These are phyloP conservation scores for Manis pentadactyla DNA, from an alignment of 2,797 vertebrate genomes.

Conservation along the genomic window DNA sequence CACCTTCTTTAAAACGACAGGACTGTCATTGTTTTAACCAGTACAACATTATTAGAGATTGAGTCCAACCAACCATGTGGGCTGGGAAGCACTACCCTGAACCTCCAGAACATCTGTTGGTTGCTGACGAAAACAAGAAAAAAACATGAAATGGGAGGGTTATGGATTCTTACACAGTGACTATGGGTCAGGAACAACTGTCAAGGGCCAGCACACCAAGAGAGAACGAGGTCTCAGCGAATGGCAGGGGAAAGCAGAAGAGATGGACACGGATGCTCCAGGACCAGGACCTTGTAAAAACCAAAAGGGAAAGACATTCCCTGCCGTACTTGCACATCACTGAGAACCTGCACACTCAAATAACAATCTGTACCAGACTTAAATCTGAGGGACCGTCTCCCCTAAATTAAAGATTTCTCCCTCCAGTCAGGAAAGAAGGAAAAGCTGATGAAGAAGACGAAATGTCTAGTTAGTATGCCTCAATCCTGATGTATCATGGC, in stretches of 20 bases:
- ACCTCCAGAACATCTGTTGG: background rate
- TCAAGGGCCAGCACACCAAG: background rate
- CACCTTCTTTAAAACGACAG: background rate
- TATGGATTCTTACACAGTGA: no score
- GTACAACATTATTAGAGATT: background rate
- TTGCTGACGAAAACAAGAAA: background rate
- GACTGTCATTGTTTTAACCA: background rate
- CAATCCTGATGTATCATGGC: background rate
- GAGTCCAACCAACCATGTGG: background rate
- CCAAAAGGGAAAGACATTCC: background rate
- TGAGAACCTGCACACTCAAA: background rate
- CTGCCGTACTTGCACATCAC: background rate
- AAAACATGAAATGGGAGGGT: background rate
- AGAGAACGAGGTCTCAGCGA: background rate
- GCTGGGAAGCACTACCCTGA: background rate
- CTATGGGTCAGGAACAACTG: background rate
- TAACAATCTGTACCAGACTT: background rate
- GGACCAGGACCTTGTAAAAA: background rate
- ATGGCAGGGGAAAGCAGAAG: background rate
- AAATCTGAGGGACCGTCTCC: background rate
- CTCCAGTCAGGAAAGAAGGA: background rate
- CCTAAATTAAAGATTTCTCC: background rate
- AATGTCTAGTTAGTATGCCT: background rate
- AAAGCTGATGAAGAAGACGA: background rate
- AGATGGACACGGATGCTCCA: background rate